Evolutionary conservation across 2,888 invertebrate species (phyloP), one percentile per base, ranked within the genome.

Genomic region (Chymomyza fuscimana): DNA sequence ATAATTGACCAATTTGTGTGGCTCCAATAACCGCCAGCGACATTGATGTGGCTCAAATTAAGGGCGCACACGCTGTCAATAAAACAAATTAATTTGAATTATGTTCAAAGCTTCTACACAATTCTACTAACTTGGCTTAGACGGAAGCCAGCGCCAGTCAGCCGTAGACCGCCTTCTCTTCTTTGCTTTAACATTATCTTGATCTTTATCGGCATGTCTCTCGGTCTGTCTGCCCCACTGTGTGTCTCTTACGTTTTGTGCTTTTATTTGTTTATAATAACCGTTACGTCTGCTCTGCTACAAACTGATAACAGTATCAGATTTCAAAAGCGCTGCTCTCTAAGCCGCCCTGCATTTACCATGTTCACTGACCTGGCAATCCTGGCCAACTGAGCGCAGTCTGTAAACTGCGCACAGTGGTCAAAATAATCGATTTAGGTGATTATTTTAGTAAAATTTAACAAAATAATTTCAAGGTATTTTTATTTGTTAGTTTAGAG

Each of bases 51-150:
- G 25, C 51, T 46, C 59, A 64, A 67, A 54, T 66, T 62, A 58
- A 63, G 81, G 74, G 80, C 81, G 80, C 78, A 80, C 88, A 88
- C 79, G 89, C 88, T 89, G 88, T 87, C 87, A 87, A 82, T 88
- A 81, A 82, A 86, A 89, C 89, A 89, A 88, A 88, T 88, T 88
- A 88, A 88, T 82, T 85, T 88, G 87, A 88, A 88, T 89, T 84
- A 88, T 89, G 78, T 84, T 51, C 74, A 66, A 67, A 79, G 88
- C 86, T 87, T 80, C 88, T 76, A 32, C 9, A 32, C 32, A 32
- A 40, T 63, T 10, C 16, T 40, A n/a, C 32, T 52, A 29, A 36
- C 32, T 59, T 59, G 56, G 22, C 56, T 56, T 56, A 58, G 25
- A 58, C 58, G 29, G 25, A 58, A 58, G 58, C 58, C 22, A 22